phyloP scores from a whole-genome alignment of 2,113 vertebrate species.

The Pluvianellus socialis region DNA sequence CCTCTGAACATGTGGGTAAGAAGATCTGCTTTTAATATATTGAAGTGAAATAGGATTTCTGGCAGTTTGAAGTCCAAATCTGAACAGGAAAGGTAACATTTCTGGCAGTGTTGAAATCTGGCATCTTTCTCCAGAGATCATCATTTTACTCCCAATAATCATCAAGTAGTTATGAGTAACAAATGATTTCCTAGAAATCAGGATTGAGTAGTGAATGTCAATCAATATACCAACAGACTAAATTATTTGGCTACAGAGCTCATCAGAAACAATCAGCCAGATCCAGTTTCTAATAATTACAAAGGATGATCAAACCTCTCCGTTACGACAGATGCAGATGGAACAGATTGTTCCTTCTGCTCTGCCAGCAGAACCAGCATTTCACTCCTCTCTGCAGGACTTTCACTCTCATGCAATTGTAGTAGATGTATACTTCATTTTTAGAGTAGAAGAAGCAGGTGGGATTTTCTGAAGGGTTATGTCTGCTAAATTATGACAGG shows the following conservation, averaged over 20 bases:
- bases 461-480: background rate
- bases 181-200: slow-evolving; percentile 35
- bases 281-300: background rate
- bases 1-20: background rate
- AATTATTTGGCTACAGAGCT: background rate
- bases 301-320: background rate
- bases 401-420: background rate
- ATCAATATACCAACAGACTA: background rate
- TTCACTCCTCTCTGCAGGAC: background rate
- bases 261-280: background rate
- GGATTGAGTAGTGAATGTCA: background rate
- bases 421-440: background rate
- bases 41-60: background rate
- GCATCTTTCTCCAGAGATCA: background rate
- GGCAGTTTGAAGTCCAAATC: background rate
- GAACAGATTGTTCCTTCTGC: slow-evolving; percentile 35
- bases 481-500: background rate
- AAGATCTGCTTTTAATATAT: background rate
- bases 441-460: background rate
- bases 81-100: background rate
- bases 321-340: background rate
- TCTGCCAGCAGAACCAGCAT: background rate
- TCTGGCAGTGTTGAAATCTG: background rate
- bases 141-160: background rate
- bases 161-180: background rate